Evolutionary conservation across 2,797 vertebrate species (phyloP).

Genomic region (Sternarchorhynchus goeldii): DNA sequence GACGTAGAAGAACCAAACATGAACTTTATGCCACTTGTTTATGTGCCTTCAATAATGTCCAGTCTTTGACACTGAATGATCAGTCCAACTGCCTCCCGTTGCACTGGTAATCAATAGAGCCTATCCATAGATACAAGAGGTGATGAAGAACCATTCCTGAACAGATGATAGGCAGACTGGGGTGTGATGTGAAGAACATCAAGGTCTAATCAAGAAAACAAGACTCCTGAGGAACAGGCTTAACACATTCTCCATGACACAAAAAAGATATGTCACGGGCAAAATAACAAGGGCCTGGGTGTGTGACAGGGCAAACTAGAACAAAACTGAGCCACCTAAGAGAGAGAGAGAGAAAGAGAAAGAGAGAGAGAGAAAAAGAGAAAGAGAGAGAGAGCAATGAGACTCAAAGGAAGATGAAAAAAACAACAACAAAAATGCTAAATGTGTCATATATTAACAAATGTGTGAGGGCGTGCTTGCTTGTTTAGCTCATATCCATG

Average conservation of each 20-base stretch:
- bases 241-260: conserved; percentile 25
- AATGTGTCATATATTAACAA: background rate
- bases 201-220: conserved; percentile 40
- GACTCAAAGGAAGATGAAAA: background rate
- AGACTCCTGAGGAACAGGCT: conserved; percentile 43
- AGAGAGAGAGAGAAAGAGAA: background rate
- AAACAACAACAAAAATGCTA: background rate
- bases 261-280: conserved; percentile 13
- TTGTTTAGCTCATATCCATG: background rate
- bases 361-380: conserved; percentile 1
- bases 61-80: background rate
- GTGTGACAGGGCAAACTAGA: background rate
- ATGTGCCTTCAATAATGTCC: conserved; percentile 39
- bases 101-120: background rate
- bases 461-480: background rate
- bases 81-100: background rate
- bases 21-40: conserved; percentile 60
- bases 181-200: conserved; percentile 4
- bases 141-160: background rate
- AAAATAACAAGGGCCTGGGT: conserved; percentile 15
- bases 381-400: background rate
- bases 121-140: background rate
- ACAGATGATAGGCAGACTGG: conserved; percentile 24
- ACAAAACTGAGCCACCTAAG: background rate
- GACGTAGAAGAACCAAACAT: conserved; percentile 42